Conservation (phyloP, 2,113 vertebrate genomes). For the Nannobrachium achirus region DNA sequence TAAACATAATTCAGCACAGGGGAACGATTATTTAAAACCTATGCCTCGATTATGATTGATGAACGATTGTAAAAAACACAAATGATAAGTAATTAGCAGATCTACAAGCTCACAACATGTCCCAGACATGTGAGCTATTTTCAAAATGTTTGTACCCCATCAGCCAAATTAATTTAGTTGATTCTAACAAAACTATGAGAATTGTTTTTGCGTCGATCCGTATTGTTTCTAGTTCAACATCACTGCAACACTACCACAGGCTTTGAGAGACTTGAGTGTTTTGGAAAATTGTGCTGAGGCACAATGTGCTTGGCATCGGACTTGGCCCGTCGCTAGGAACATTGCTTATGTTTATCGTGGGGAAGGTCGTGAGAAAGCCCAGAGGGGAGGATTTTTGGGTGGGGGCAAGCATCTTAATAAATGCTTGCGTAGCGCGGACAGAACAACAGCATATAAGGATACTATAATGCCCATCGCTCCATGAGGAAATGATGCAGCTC, state of each 20-base stretch:
- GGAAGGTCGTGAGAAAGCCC: conserved; percentile 49
- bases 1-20: too few relatives aligned
- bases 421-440: neutral
- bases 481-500: conserved; percentile 81
- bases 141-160: too few relatives aligned
- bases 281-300: conserved; percentile 27
- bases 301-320: conserved; percentile 30
- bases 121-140: too few relatives aligned
- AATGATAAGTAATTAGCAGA: too few relatives aligned
- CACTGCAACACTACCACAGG: neutral
- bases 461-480: conserved; percentile 82
- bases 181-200: too few relatives aligned
- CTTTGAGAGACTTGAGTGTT: conserved; percentile 6
- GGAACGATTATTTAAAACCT: too few relatives aligned
- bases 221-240: too few relatives aligned
- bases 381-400: neutral
- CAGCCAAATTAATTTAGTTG: too few relatives aligned
- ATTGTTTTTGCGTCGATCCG: too few relatives aligned
- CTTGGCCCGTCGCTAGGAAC: conserved; percentile 23
- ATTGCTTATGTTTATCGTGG: conserved; percentile 38
- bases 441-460: conserved; percentile 78
- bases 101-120: too few relatives aligned
- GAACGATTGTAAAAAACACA: too few relatives aligned
- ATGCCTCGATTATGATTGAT: too few relatives aligned
- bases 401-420: conserved; percentile 16